A percentile compares a stretch with the other conserved stretches of the same genome.
These are phyloP conservation scores for Myotis myotis DNA, from an alignment of 2,797 vertebrate genomes.

Conservation along the genomic window DNA sequence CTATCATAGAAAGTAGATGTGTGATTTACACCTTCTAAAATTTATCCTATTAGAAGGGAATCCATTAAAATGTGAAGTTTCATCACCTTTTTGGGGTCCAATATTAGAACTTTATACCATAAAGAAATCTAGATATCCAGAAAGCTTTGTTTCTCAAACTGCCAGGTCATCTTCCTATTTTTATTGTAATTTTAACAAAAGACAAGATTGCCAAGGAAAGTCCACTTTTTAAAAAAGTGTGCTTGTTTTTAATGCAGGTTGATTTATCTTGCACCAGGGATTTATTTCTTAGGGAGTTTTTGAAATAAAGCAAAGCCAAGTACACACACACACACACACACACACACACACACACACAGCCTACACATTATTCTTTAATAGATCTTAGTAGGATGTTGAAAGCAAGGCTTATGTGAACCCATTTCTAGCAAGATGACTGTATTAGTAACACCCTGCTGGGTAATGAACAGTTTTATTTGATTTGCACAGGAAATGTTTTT, in stretches of 20 bases:
- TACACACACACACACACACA: not conserved
- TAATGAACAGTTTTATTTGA: slow-evolving; percentile 76
- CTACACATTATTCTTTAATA: slow-evolving; percentile 54
- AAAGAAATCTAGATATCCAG: not conserved
- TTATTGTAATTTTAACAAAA: slow-evolving; percentile 43
- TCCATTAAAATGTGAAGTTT: not conserved
- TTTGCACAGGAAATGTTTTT: slow-evolving; percentile 77
- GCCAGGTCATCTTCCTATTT: not conserved
- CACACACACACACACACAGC: not conserved
- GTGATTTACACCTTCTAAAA: not conserved
- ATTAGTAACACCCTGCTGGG: slow-evolving; percentile 73
- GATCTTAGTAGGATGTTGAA: slow-evolving; percentile 52
- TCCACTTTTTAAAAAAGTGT: not conserved
- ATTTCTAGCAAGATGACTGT: slow-evolving; percentile 60
- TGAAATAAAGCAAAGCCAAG: slow-evolving; percentile 37
- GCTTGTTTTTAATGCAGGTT: not conserved
- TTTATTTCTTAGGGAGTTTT: slow-evolving; percentile 15
- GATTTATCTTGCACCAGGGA: not conserved
- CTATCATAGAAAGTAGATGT: not conserved
- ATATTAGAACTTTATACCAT: not conserved
- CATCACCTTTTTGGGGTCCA: not conserved
- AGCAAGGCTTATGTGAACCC: slow-evolving; percentile 52
- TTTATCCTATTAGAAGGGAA: not conserved
- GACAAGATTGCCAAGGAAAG: not conserved
- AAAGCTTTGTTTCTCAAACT: slow-evolving; percentile 22